Conservation (phyloP, 2,888 invertebrate genomes). For the Drosophila affinis region DNA sequence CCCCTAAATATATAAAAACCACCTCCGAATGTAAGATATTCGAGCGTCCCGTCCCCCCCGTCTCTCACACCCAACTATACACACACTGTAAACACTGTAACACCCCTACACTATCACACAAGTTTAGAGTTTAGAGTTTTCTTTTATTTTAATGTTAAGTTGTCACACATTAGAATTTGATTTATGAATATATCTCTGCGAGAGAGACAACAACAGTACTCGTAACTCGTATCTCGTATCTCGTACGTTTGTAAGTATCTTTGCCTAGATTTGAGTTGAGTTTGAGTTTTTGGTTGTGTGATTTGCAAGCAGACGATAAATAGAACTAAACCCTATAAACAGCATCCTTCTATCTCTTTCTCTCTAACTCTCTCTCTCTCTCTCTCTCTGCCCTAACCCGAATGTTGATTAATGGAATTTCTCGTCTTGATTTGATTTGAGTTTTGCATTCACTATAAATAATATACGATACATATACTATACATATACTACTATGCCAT, state of each 20-base stretch:
- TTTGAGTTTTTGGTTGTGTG: not conserved
- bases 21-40: slow-evolving; percentile 28
- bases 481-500: slow-evolving; percentile 22
- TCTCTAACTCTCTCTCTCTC: not conserved
- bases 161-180: slow-evolving; percentile 34
- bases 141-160: slow-evolving; percentile 35
- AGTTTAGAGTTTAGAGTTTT: slow-evolving; percentile 32
- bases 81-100: slow-evolving; percentile 25
- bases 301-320: slow-evolving; percentile 6
- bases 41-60: not conserved
- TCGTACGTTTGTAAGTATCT: slow-evolving; percentile 30
- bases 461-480: not conserved
- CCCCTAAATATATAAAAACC: slow-evolving; percentile 12
- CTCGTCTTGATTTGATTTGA: slow-evolving; percentile 33
- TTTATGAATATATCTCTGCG: slow-evolving; percentile 7
- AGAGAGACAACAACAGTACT: slow-evolving; percentile 8
- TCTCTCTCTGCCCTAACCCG: slow-evolving; percentile 5
- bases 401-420: slow-evolving; percentile 28
- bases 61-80: slow-evolving; percentile 2
- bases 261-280: slow-evolving; percentile 42
- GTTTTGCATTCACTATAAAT: slow-evolving; percentile 31
- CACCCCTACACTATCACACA: slow-evolving; percentile 19
- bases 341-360: slow-evolving; percentile 32
- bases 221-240: not conserved
- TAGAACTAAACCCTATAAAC: slow-evolving; percentile 24